phyloP scores from a whole-genome alignment of 2,113 vertebrate genomes.

The Bubalus kerabau region DNA sequence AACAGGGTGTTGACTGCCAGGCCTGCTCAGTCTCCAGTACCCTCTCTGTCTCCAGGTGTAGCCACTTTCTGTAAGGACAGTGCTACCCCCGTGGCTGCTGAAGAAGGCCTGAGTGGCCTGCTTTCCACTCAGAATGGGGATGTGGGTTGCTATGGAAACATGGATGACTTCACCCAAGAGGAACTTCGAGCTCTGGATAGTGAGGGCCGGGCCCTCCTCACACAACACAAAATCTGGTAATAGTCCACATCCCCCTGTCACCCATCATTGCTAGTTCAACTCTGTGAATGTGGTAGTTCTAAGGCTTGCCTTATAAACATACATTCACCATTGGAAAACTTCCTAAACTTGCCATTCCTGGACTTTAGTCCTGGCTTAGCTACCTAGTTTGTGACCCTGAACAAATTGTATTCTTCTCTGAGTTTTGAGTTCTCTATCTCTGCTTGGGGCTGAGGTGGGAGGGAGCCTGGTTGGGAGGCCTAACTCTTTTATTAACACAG shows the following conservation, averaged over 20 bases:
- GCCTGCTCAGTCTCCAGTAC: not conserved
- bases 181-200: slow-evolving; percentile 87
- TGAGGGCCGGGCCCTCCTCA: slow-evolving; percentile 88
- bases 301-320: not conserved
- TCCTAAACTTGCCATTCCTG: not conserved
- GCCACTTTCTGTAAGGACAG: slow-evolving; percentile 88
- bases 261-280: not conserved
- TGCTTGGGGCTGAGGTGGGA: not conserved
- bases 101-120: slow-evolving; percentile 89
- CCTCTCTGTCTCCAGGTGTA: slow-evolving; percentile 78
- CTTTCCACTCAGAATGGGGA: slow-evolving; percentile 79
- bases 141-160: slow-evolving; percentile 86
- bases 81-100: slow-evolving; percentile 85
- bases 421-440: not conserved
- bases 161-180: slow-evolving; percentile 81
- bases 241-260: not conserved
- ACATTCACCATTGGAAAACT: not conserved
- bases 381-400: not conserved
- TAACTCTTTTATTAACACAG: not conserved
- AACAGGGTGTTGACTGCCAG: not conserved
- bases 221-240: slow-evolving; percentile 86
- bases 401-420: not conserved
- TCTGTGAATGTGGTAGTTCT: not conserved
- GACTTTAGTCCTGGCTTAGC: not conserved
- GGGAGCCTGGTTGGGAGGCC: not conserved